These are phyloP conservation scores for Tipula lateralis DNA, from an alignment of 2,888 invertebrate species.

Conservation along the genomic window DNA sequence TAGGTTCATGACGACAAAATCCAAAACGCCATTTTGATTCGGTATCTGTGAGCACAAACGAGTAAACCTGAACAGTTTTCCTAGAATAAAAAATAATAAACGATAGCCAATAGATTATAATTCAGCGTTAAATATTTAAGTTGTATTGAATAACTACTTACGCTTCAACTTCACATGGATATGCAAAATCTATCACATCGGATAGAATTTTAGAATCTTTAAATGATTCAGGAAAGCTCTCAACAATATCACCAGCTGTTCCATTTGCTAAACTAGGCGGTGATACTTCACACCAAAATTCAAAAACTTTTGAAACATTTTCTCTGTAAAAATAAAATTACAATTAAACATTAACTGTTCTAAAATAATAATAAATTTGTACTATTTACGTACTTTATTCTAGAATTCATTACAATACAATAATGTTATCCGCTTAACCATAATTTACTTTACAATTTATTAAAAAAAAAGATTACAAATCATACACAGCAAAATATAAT, in stretches of 20 bases:
- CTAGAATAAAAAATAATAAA: conserved; percentile 52
- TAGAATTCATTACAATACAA: conserved; percentile 34
- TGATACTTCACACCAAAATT: conserved; percentile 49
- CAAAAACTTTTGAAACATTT: conserved; percentile 49
- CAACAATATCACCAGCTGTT: conserved; percentile 57
- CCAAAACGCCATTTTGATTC: conserved; percentile 97
- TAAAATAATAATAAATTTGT: not conserved
- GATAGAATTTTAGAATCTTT: conserved; percentile 79
- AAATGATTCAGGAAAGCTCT: conserved; percentile 79
- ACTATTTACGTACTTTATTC: conserved; percentile 34
- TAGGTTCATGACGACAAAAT: conserved; percentile 92
- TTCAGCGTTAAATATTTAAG: not conserved
- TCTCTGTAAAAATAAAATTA: conserved; percentile 38
- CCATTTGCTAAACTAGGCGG: conserved; percentile 37
- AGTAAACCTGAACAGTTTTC: conserved; percentile 85
- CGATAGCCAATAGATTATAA: not conserved
- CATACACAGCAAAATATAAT: not conserved
- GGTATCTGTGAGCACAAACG: conserved; percentile 91
- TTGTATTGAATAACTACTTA: conserved; percentile 52
- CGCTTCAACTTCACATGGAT: conserved; percentile 77
- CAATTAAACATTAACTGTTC: not conserved
- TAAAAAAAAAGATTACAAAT: not conserved
- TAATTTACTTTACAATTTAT: conserved; percentile 8
- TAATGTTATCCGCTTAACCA: not conserved
- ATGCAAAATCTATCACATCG: conserved; percentile 86